A percentile compares a stretch with the other conserved stretches of the same genome.
Evolutionary conservation across 2,797 vertebrate genomes (phyloP).

Genomic region (Schizothorax lantsangensis): DNA sequence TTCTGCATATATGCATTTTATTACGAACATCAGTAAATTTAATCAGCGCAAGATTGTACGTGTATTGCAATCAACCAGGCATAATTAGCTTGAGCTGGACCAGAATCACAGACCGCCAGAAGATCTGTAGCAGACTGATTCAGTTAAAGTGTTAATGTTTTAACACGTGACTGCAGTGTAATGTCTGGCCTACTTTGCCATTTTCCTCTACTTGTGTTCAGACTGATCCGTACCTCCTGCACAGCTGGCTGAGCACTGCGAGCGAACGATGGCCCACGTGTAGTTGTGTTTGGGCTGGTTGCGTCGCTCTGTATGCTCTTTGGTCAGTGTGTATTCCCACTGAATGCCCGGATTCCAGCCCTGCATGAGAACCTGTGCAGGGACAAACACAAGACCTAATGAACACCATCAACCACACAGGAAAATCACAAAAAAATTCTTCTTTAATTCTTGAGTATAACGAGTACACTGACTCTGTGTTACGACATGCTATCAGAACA

Average conservation of each 20-base stretch:
- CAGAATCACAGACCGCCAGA: background rate
- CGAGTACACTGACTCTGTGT: background rate
- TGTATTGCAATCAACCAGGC: background rate
- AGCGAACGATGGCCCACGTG: slow-evolving; percentile 83
- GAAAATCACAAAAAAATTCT: background rate
- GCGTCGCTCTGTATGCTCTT: slow-evolving; percentile 68
- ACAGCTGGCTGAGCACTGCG: slow-evolving; percentile 86
- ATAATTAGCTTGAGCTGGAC: background rate
- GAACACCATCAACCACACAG: background rate
- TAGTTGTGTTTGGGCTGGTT: slow-evolving; percentile 79
- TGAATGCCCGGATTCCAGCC: slow-evolving; percentile 86
- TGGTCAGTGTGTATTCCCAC: slow-evolving; percentile 87
- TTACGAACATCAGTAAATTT: background rate
- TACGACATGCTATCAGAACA: background rate
- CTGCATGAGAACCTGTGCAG: slow-evolving; percentile 85
- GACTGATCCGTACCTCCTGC: slow-evolving; percentile 79
- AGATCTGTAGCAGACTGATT: background rate
- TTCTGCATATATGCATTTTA: background rate
- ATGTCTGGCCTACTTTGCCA: background rate
- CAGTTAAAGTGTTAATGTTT: background rate
- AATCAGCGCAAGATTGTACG: background rate
- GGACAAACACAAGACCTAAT: slow-evolving; percentile 29
- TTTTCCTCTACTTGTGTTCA: background rate
- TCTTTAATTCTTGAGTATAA: background rate
- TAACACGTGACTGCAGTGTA: background rate